These are phyloP conservation scores for Pristionchus fissidentatus DNA, from an alignment of 2,888 invertebrate genomes.

Conservation along the genomic window DNA sequence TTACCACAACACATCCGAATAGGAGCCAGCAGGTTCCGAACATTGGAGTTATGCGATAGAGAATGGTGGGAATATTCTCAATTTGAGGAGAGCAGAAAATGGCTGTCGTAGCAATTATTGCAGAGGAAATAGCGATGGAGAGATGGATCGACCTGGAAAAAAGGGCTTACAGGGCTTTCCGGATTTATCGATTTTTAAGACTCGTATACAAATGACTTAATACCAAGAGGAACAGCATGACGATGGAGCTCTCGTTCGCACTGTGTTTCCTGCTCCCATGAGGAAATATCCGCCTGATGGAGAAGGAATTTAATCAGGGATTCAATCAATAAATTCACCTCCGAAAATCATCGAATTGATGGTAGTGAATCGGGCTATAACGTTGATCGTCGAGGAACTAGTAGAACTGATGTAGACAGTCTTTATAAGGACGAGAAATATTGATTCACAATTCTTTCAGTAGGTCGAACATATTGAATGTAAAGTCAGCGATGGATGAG, in stretches of 20 bases:
- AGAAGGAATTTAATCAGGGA: too few species aligned
- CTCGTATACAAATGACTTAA: not conserved
- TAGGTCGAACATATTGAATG: not conserved
- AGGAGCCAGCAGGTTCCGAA: conserved; percentile 17
- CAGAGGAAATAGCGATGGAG: not conserved
- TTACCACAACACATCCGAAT: not conserved
- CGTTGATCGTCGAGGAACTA: not conserved
- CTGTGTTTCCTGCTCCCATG: conserved; percentile 20
- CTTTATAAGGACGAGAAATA: too few species aligned
- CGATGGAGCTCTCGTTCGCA: not conserved
- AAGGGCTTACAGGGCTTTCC: not conserved
- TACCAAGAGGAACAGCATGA: conserved; percentile 1
- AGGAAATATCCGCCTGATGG: conserved; percentile 23
- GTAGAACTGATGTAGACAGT: not conserved
- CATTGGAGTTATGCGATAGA: not conserved
- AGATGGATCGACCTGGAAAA: conserved; percentile 15
- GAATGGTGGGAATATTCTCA: not conserved
- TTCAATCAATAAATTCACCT: not conserved
- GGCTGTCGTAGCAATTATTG: not conserved
- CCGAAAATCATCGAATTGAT: conserved; percentile 16
- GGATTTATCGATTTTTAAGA: too few species aligned
- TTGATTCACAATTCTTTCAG: not conserved
- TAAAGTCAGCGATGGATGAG: not conserved
- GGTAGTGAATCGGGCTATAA: not conserved
- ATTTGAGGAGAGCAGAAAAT: not conserved